Percentiles rank a stretch among this genome's conserved stretches.
These are phyloP conservation scores for Gasterosteus aculeatus DNA, from an alignment of 2,113 vertebrate genomes.

Conservation along the genomic window DNA sequence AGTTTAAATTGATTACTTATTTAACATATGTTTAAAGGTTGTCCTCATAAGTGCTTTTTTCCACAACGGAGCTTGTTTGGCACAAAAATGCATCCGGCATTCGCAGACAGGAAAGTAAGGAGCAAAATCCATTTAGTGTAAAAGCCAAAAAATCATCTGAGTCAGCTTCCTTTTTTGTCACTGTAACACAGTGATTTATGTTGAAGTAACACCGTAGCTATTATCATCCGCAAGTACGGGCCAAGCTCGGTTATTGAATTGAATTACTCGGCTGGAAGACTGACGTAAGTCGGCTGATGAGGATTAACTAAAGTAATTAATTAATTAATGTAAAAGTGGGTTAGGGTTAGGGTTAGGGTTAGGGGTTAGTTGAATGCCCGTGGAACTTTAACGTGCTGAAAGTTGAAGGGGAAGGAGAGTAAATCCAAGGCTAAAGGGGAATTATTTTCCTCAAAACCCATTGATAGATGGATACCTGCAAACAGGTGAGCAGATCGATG, in stretches of 20 bases:
- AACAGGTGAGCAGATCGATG: no score
- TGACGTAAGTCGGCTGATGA: conserved; percentile 40
- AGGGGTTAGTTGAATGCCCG: no score
- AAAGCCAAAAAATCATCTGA: conserved; percentile 32
- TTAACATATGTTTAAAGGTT: not conserved
- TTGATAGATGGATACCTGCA: no score
- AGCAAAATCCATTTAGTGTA: conserved; percentile 38
- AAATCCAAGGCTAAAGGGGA: no score
- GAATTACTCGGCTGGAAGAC: conserved; percentile 43
- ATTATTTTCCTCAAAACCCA: no score
- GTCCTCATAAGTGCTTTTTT: conserved; percentile 3
- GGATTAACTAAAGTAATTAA: conserved; percentile 43
- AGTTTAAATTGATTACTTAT: not conserved
- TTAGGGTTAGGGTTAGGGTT: no score
- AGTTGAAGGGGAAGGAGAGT: no score
- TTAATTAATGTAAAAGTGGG: no score
- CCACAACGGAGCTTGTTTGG: conserved; percentile 1
- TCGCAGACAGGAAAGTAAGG: conserved; percentile 15
- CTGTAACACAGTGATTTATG: conserved; percentile 63
- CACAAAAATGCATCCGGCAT: conserved; percentile 19
- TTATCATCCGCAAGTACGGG: conserved; percentile 46
- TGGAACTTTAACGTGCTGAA: no score
- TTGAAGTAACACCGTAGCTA: conserved; percentile 38
- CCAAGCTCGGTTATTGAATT: conserved; percentile 31
- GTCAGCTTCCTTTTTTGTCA: conserved; percentile 52